phyloP scores from a whole-genome alignment of 2,113 vertebrate genomes.

The Sebastes fasciatus region DNA sequence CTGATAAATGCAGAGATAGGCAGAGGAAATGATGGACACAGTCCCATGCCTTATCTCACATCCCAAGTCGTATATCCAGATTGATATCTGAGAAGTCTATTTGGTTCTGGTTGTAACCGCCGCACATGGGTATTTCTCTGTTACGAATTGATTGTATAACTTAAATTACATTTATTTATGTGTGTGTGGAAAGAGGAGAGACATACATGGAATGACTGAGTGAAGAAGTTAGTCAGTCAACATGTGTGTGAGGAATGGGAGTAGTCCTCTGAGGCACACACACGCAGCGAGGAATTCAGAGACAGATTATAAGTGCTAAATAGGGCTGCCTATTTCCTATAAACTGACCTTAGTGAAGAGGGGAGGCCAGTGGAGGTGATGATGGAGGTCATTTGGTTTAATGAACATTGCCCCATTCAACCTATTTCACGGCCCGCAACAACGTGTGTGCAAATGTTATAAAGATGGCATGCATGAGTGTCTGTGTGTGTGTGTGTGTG shows the following conservation, averaged over 20 bases:
- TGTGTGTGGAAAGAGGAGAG: not conserved
- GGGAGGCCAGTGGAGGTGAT: slow-evolving; percentile 23
- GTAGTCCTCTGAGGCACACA: slow-evolving; percentile 8
- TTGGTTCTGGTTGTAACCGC: not conserved
- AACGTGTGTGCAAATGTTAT: slow-evolving; percentile 6
- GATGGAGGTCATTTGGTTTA: slow-evolving; percentile 50
- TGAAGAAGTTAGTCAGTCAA: not conserved
- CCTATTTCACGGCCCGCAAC: slow-evolving; percentile 1
- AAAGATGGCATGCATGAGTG: not conserved
- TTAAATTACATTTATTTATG: not conserved
- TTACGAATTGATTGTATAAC: slow-evolving; percentile 13
- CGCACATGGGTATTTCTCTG: not conserved
- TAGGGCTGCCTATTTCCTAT: slow-evolving; percentile 37
- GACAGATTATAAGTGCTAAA: slow-evolving; percentile 33
- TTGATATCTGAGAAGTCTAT: slow-evolving; percentile 26
- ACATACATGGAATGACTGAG: not conserved
- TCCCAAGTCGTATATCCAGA: slow-evolving; percentile 15
- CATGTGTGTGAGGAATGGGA: not conserved
- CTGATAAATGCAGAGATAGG: slow-evolving; percentile 38
- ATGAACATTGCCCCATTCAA: slow-evolving; percentile 57
- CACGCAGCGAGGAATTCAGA: not conserved
- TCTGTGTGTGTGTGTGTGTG: slow-evolving; percentile 3
- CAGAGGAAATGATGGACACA: slow-evolving; percentile 22
- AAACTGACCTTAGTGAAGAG: slow-evolving; percentile 60
- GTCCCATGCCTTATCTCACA: slow-evolving; percentile 33